A percentile compares a stretch with the other conserved stretches of the same genome.
Evolutionary conservation across 2,113 vertebrate species (phyloP).

Genomic region (Cynocephalus volans): DNA sequence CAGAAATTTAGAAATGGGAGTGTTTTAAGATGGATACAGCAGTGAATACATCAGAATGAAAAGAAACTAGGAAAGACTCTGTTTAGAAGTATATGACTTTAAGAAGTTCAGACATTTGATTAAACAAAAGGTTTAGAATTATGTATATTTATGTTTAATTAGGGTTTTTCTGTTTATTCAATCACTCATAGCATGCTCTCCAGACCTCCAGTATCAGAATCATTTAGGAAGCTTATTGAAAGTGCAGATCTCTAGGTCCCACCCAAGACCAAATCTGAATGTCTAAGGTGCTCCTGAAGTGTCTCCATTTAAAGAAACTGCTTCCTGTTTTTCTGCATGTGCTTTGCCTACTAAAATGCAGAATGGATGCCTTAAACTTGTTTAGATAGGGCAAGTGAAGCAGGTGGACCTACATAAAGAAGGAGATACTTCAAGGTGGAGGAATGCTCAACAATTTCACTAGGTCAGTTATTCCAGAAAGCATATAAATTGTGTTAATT

Average conservation of each 20-base stretch:
- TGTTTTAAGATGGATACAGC: background rate
- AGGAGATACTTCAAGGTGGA: background rate
- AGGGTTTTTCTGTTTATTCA: background rate
- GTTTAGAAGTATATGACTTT: background rate
- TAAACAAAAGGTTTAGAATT: background rate
- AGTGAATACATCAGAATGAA: background rate
- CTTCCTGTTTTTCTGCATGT: background rate
- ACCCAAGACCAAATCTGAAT: background rate
- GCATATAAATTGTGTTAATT: background rate
- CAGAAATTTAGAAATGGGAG: background rate
- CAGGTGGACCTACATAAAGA: background rate
- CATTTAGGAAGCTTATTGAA: background rate
- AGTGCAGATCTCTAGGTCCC: background rate
- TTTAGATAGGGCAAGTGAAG: background rate
- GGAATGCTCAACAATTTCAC: background rate
- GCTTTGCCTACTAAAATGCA: background rate
- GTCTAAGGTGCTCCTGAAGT: background rate
- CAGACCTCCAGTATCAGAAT: background rate
- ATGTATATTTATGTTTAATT: background rate
- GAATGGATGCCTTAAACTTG: background rate
- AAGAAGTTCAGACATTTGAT: background rate
- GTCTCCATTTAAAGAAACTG: background rate
- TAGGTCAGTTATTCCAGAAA: slow-evolving; percentile 47
- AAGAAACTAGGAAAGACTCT: background rate
- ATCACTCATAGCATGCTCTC: background rate